Evolutionary conservation across 2,113 vertebrate genomes (phyloP).

Genomic region (Fukomys damarensis): DNA sequence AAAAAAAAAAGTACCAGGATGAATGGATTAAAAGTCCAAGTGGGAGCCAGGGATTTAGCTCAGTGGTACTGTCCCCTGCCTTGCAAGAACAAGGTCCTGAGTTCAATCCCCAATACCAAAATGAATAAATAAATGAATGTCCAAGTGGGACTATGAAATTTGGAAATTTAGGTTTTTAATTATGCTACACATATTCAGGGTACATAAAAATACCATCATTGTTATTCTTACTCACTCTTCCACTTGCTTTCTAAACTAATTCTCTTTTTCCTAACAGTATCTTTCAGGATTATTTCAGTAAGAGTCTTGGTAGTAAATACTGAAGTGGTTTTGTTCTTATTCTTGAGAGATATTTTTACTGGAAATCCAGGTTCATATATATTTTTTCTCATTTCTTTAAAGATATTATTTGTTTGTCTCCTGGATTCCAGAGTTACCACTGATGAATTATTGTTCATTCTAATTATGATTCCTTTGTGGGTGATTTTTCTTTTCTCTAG

Average conservation of each 20-base stretch:
- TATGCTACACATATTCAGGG: background rate
- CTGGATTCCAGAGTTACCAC: background rate
- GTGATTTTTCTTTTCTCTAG: background rate
- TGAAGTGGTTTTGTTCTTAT: conserved; percentile 16
- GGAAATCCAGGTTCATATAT: background rate
- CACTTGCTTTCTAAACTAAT: background rate
- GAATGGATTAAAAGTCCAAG: no score
- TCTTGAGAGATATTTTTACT: background rate
- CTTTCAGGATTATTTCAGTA: background rate
- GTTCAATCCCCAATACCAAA: no score
- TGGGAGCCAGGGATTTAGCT: no score
- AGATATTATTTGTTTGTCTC: background rate
- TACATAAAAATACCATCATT: background rate
- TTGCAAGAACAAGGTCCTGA: no score
- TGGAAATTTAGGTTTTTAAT: background rate
- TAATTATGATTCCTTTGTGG: background rate
- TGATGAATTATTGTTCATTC: background rate
- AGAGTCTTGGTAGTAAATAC: background rate
- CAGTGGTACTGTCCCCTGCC: no score
- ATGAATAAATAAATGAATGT: no score
- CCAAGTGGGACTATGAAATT: background rate
- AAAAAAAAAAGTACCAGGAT: background rate
- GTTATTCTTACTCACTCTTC: background rate
- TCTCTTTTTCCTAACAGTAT: background rate
- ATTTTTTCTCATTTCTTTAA: background rate